Evolutionary conservation across 23 tunicate genomes (phyloP).

Genomic region (Botrylloides violaceus): DNA sequence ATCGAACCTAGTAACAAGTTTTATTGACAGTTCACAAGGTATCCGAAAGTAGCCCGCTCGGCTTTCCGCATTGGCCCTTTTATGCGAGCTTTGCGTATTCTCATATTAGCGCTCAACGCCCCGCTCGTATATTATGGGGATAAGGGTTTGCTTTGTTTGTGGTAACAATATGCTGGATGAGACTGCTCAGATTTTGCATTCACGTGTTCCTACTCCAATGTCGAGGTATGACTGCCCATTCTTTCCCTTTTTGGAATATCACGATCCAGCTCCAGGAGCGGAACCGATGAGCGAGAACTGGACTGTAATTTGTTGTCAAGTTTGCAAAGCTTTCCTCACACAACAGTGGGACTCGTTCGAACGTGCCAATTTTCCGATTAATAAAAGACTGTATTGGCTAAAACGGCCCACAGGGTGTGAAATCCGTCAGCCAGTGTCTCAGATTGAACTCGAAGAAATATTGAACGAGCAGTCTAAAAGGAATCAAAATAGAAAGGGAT

Average conservation of each 20-base stretch:
- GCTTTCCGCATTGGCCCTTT: no score
- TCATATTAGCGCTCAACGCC: no score
- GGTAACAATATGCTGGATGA: slow-evolving; percentile 59
- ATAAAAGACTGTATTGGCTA: slow-evolving; percentile 90
- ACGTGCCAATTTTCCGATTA: slow-evolving; percentile 61
- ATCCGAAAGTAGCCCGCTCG: no score
- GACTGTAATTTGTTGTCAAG: slow-evolving; percentile 68
- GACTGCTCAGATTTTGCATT: slow-evolving; percentile 35
- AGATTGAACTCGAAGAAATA: slow-evolving; percentile 92
- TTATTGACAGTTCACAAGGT: no score
- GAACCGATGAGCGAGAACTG: slow-evolving; percentile 86
- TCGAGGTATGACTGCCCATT: slow-evolving; percentile 37
- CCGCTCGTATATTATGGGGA: not conserved
- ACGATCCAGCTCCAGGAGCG: slow-evolving; percentile 97
- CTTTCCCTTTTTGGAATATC: slow-evolving; percentile 92
- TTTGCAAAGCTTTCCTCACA: slow-evolving; percentile 60
- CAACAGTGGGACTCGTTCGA: slow-evolving; percentile 95
- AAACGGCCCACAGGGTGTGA: slow-evolving; percentile 97
- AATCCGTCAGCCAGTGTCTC: slow-evolving; percentile 94
- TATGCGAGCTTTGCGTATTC: no score
- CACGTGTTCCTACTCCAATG: slow-evolving; percentile 34
- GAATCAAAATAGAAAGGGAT: slow-evolving; percentile 6
- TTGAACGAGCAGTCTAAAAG: slow-evolving; percentile 70
- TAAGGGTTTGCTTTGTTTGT: slow-evolving; percentile 81
- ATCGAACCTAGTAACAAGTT: no score